These are phyloP conservation scores for Cryptophagus acutangulus DNA, from an alignment of 2,888 invertebrate genomes.

Conservation along the genomic window DNA sequence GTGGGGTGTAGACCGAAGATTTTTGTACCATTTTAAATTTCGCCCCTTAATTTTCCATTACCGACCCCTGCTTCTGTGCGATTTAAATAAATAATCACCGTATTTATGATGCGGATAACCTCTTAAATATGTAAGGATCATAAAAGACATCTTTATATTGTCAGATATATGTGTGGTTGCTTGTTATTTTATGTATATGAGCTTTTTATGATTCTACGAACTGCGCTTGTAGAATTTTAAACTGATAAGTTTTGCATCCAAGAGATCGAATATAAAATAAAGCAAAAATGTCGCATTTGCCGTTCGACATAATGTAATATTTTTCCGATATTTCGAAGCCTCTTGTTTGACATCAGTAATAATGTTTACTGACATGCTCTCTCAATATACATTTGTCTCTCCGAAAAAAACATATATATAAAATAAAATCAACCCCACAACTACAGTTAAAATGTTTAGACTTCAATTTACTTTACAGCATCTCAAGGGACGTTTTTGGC, in stretches of 20 bases:
- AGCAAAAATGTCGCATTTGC: slow-evolving; percentile 44
- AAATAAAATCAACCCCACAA: slow-evolving; percentile 38
- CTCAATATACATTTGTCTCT: too few relatives aligned
- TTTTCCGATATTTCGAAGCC: slow-evolving; percentile 34
- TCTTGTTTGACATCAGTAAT: slow-evolving; percentile 44
- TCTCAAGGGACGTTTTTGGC: slow-evolving; percentile 33
- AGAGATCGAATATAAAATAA: slow-evolving; percentile 41
- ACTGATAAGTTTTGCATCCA: too few relatives aligned
- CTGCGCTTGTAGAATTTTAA: too few relatives aligned
- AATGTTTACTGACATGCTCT: slow-evolving; percentile 43
- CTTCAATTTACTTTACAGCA: slow-evolving; percentile 43
- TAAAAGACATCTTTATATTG: slow-evolving; percentile 21
- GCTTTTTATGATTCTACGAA: too few relatives aligned
- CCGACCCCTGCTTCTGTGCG: slow-evolving; percentile 27
- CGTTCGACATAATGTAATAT: slow-evolving; percentile 43
- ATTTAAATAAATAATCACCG: slow-evolving; percentile 43
- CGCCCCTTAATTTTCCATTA: slow-evolving; percentile 35
- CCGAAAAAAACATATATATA: too few relatives aligned
- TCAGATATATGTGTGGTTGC: too few relatives aligned
- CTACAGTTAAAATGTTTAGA: slow-evolving; percentile 45
- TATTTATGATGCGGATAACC: slow-evolving; percentile 41
- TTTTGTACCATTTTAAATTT: slow-evolving; percentile 36
- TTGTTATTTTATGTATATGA: too few relatives aligned
- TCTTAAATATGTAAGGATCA: slow-evolving; percentile 35
- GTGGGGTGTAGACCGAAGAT: slow-evolving; percentile 24